These are phyloP conservation scores for Papilio elwesi DNA, from an alignment of 2,888 invertebrate species.

Conservation along the genomic window DNA sequence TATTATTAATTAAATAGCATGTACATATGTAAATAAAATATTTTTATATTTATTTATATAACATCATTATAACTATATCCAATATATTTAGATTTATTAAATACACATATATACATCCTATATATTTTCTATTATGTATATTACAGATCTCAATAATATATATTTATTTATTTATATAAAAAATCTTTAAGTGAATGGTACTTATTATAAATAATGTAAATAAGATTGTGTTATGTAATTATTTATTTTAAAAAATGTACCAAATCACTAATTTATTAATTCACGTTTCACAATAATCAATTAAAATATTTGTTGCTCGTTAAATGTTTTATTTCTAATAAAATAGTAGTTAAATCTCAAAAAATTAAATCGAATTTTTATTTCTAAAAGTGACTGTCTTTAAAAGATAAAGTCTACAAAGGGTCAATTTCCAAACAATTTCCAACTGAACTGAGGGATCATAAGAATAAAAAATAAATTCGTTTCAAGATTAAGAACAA, in stretches of 20 bases:
- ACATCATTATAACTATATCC: slow-evolving; percentile 45
- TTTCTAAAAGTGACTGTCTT: too few species aligned
- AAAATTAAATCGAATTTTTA: too few species aligned
- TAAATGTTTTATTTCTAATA: slow-evolving; percentile 45
- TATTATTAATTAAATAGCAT: slow-evolving; percentile 43
- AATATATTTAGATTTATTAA: slow-evolving; percentile 50
- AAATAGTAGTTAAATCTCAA: neutral
- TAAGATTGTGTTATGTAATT: slow-evolving; percentile 51
- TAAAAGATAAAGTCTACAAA: too few species aligned
- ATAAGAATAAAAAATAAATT: too few species aligned
- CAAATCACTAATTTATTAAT: slow-evolving; percentile 57
- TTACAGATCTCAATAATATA: slow-evolving; percentile 61
- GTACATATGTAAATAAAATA: slow-evolving; percentile 53
- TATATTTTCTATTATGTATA: slow-evolving; percentile 51
- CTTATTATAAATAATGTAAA: slow-evolving; percentile 61
- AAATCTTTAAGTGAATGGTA: slow-evolving; percentile 48
- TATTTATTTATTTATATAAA: neutral
- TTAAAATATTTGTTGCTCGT: slow-evolving; percentile 72
- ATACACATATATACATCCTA: slow-evolving; percentile 50
- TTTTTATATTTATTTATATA: slow-evolving; percentile 57
- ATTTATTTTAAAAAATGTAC: slow-evolving; percentile 50
- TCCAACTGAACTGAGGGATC: too few species aligned
- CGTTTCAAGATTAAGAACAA: too few species aligned
- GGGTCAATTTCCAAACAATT: too few species aligned
- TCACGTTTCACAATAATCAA: slow-evolving; percentile 66